Evolutionary conservation across 2,888 invertebrate species (phyloP).

Genomic region (Girardia tigrina): DNA sequence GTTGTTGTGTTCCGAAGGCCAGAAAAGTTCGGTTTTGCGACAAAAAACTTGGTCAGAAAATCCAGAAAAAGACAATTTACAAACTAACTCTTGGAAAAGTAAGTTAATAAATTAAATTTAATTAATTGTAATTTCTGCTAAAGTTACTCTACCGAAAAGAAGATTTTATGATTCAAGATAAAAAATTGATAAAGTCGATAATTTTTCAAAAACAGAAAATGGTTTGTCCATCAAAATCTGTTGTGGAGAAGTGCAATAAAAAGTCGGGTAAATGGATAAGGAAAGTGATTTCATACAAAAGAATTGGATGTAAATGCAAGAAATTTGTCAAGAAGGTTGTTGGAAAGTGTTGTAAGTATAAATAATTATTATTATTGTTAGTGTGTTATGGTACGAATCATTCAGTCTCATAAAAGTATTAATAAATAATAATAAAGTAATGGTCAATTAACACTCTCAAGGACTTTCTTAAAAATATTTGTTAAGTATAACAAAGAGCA

Average conservation of each 20-base stretch:
- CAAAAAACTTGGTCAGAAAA: not conserved
- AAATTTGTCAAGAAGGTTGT: conserved; percentile 1
- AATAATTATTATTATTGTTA: no score
- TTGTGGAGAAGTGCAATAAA: conserved; percentile 30
- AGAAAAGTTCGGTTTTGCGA: conserved; percentile 20
- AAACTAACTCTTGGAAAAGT: not conserved
- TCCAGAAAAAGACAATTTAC: not conserved
- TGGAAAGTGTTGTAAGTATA: conserved; percentile 34
- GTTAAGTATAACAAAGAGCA: no score
- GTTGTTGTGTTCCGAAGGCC: conserved; percentile 5
- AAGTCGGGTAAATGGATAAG: conserved; percentile 24
- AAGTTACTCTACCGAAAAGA: conserved; percentile 29
- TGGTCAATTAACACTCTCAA: no score
- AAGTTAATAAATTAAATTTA: not conserved
- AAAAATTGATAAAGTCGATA: not conserved
- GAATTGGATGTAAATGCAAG: conserved; percentile 20
- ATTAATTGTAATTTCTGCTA: not conserved
- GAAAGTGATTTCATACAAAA: conserved; percentile 6
- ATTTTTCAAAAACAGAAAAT: not conserved
- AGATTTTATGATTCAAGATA: conserved; percentile 28
- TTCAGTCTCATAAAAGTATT: no score
- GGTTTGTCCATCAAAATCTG: not conserved
- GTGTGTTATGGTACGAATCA: no score
- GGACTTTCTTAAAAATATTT: not conserved
- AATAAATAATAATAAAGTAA: no score